Evolutionary conservation across 2,113 vertebrate species (phyloP), one percentile per base, ranked within the genome.

Genomic region (Scopus umbretta): DNA sequence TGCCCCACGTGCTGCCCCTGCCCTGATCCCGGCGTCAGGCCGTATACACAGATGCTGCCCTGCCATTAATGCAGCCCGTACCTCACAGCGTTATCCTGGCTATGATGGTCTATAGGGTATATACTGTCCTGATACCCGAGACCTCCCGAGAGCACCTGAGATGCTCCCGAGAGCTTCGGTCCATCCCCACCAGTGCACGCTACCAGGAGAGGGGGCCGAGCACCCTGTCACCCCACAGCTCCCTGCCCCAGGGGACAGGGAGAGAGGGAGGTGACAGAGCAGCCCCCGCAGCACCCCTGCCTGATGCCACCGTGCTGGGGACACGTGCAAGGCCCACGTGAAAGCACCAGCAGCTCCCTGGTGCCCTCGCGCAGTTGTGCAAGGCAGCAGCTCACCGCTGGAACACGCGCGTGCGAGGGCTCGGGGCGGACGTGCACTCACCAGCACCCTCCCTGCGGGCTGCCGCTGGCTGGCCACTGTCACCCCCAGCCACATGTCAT

Each of bases 401-500:
- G 25, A 65, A 32, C 56, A 5, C 36, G 18, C 6, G 30, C 2
- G n/a, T n/a, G 43, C 45, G 2, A 7, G 17, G 16, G 21, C 27
- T 21, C 2, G 1, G 13, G 8, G 40, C 2, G 21, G 12, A 7
- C 8, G 1, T 2, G 4, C 15, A 95, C 99, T 99, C 97, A 99
- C 99, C 99, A 99, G 95, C 32, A 99, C 98, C 80, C 98, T 96
- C 27, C 98, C 98, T 0, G 98, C 94, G 0, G 94, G 94, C 13
- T 95, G 81, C 74, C 98, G 97, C 95, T 99, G 99, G 88, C 98
- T 99, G 97, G 98, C 98, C 97, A 99, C 98, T 0, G 99, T 99
- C 96, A 99, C 99, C 13, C 99, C 99, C 32, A 99, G 98, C 99
- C 99, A 99, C 99, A 99, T 99, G 92, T 98, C 98, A 94, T 99